phyloP scores from a whole-genome alignment of 2,797 vertebrate genomes.

The Alauda arvensis region DNA sequence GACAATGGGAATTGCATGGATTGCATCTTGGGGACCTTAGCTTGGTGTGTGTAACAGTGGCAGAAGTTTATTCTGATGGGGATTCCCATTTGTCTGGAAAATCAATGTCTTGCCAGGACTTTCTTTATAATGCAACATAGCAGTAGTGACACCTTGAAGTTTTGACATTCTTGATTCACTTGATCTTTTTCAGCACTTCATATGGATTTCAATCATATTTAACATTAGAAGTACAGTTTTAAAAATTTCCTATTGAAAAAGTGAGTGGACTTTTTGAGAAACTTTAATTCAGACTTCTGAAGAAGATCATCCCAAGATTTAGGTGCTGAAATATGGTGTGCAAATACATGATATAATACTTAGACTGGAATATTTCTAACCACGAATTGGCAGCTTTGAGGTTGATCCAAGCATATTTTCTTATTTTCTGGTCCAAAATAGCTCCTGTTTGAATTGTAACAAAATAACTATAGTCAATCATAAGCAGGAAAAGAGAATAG shows the following conservation, averaged over 20 bases:
- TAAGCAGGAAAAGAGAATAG: neutral
- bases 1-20: neutral
- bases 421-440: neutral
- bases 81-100: neutral
- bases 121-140: neutral
- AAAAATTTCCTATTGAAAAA: neutral
- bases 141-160: neutral
- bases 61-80: neutral
- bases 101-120: neutral
- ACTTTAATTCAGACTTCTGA: neutral
- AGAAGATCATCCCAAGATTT: neutral
- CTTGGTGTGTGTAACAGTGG: neutral
- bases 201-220: neutral
- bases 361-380: neutral
- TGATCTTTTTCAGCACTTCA: neutral
- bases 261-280: neutral
- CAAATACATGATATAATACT: neutral
- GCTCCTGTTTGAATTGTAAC: neutral
- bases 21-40: neutral
- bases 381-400: neutral
- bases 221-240: neutral
- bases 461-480: neutral
- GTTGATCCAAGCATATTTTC: neutral
- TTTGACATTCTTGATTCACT: neutral
- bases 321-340: rapidly evolving